Evolutionary conservation across 2,888 invertebrate genomes (phyloP).

Genomic region (Neoaliturus tenellus): DNA sequence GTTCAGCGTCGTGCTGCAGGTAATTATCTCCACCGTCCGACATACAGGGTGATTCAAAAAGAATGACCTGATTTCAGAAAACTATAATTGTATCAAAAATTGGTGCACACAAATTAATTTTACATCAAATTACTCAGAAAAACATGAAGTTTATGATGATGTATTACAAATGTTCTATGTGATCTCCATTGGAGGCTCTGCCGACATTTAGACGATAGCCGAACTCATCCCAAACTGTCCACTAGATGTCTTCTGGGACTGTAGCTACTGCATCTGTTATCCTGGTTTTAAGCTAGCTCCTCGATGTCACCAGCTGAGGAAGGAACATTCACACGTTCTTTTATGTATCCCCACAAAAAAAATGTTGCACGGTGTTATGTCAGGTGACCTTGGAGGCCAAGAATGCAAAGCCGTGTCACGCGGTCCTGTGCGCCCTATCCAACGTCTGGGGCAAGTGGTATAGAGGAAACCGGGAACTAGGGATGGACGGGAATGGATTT

Average conservation of each 20-base stretch:
- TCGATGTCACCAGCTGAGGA: not conserved
- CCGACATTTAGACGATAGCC: too few relatives aligned
- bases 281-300: not conserved
- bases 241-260: not conserved
- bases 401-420: not conserved
- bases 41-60: not conserved
- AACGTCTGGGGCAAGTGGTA: too few relatives aligned
- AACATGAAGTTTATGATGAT: too few relatives aligned
- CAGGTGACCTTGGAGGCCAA: conserved; percentile 3
- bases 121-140: too few relatives aligned
- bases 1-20: conserved; percentile 88
- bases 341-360: not conserved
- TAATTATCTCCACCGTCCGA: too few relatives aligned
- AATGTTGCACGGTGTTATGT: not conserved
- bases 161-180: too few relatives aligned
- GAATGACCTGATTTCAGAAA: not conserved
- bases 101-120: too few relatives aligned
- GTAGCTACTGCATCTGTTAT: not conserved
- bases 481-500: too few relatives aligned
- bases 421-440: not conserved
- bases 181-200: too few relatives aligned
- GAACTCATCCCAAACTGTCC: not conserved
- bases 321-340: not conserved
- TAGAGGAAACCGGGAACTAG: too few relatives aligned
- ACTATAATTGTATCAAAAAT: not conserved